These are phyloP conservation scores for Ceramica pisi DNA, from an alignment of 2,888 invertebrate genomes.

Conservation along the genomic window DNA sequence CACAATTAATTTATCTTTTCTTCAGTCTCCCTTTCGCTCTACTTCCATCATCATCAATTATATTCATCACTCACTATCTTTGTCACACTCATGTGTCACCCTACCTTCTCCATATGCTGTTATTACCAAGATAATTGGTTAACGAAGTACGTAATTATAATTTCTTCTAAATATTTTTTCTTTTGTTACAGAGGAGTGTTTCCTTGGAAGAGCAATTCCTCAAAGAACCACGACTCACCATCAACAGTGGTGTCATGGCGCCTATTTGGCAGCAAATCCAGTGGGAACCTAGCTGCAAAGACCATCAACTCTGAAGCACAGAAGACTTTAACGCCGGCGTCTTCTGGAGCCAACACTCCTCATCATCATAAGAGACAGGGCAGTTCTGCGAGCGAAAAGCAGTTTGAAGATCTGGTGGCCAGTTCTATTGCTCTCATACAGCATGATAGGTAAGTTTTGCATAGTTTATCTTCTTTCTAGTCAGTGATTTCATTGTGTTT, in stretches of 20 bases:
- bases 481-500: background rate
- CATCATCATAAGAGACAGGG: conserved; percentile 86
- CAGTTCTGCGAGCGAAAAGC: conserved; percentile 89
- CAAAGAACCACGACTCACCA: conserved; percentile 78
- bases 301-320: conserved; percentile 77
- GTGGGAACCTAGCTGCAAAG: conserved; percentile 80
- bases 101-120: background rate
- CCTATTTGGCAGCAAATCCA: conserved; percentile 86
- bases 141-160: background rate
- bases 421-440: conserved; percentile 94
- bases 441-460: conserved; percentile 90
- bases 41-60: background rate
- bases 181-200: conserved; percentile 89
- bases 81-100: too few species aligned
- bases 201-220: conserved; percentile 87
- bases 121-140: background rate
- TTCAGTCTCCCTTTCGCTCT: background rate
- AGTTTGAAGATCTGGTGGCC: conserved; percentile 91
- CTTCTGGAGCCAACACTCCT: conserved; percentile 85
- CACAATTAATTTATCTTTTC: background rate
- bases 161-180: conserved; percentile 31
- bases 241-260: conserved; percentile 79
- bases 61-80: background rate
- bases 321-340: conserved; percentile 80
- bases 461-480: background rate